Evolutionary conservation across 2,113 vertebrate genomes (phyloP).

Genomic region (Engraulis encrasicolus): DNA sequence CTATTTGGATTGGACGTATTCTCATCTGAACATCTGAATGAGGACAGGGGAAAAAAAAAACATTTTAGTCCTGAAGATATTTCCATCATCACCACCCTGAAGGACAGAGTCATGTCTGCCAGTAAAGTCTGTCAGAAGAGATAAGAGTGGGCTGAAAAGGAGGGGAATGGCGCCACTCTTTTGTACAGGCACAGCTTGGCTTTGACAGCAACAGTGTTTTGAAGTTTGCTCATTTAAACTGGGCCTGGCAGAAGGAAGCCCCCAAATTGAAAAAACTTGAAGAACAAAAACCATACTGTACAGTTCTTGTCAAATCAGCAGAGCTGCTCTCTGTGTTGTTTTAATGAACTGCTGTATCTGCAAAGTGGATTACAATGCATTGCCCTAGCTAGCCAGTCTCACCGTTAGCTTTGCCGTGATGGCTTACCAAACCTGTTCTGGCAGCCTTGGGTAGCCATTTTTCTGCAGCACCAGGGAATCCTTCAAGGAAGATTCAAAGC

Average conservation of each 20-base stretch:
- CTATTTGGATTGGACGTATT: too few species aligned
- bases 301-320: too few species aligned
- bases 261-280: slow-evolving; percentile 18
- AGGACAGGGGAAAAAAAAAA: too few species aligned
- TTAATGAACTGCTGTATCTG: too few species aligned
- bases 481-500: slow-evolving; percentile 57
- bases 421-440: neutral
- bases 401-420: too few species aligned
- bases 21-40: slow-evolving; percentile 15
- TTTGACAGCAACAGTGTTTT: slow-evolving; percentile 41
- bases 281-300: slow-evolving; percentile 45
- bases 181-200: slow-evolving; percentile 28
- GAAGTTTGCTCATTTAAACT: slow-evolving; percentile 52
- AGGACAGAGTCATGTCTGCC: slow-evolving; percentile 41
- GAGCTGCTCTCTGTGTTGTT: too few species aligned
- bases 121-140: slow-evolving; percentile 55
- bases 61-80: slow-evolving; percentile 35
- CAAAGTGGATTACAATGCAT: too few species aligned
- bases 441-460: neutral
- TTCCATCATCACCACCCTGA: slow-evolving; percentile 51
- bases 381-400: too few species aligned
- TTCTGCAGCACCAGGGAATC: slow-evolving; percentile 42
- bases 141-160: slow-evolving; percentile 58
- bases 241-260: slow-evolving; percentile 39
- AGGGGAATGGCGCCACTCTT: slow-evolving; percentile 25